phyloP scores from a whole-genome alignment of 2,888 invertebrate genomes.

The Leucophora obtusa region DNA sequence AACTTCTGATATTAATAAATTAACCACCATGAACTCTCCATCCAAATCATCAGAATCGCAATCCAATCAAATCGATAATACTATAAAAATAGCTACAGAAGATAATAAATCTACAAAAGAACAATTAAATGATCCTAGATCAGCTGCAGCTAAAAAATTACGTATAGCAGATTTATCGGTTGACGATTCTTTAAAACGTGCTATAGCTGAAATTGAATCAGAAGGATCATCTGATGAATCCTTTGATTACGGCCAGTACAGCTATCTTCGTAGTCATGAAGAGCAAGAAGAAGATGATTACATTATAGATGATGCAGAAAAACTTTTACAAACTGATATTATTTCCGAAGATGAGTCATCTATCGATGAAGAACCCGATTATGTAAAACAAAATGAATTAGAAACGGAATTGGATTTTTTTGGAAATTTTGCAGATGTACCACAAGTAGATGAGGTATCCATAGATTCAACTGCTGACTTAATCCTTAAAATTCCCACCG shows the following conservation, averaged over 20 bases:
- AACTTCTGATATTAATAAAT: too few relatives aligned
- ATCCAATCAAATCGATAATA: too few relatives aligned
- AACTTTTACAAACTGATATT: neutral
- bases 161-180: neutral
- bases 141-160: neutral
- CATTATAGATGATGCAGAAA: neutral
- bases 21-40: too few relatives aligned
- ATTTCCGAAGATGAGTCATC: neutral
- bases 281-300: neutral
- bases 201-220: conserved; percentile 10
- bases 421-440: conserved; percentile 18
- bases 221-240: conserved; percentile 5
- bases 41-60: too few relatives aligned
- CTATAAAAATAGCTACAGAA: too few relatives aligned
- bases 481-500: neutral
- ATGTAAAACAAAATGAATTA: neutral
- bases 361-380: conserved; percentile 11
- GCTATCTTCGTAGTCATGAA: neutral
- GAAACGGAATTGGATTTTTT: conserved; percentile 24
- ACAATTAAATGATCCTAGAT: too few relatives aligned
- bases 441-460: conserved; percentile 48
- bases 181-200: neutral
- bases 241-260: neutral
- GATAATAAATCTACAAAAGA: too few relatives aligned
- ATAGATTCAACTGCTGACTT: conserved; percentile 12